Evolutionary conservation across 1,140 invertebrate species (phyloP).

Genomic region (Apis dorsata): DNA sequence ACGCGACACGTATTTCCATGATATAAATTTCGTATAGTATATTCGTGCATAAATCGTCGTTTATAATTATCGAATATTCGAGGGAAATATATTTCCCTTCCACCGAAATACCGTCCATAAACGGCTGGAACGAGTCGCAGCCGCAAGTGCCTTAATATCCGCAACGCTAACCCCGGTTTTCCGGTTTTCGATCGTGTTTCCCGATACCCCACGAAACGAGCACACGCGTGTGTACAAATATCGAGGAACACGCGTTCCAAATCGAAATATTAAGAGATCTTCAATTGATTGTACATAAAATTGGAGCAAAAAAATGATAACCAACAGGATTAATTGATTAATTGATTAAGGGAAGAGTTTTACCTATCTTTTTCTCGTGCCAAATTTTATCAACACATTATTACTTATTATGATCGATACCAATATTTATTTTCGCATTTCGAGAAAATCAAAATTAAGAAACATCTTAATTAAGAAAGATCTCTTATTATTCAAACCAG

Average conservation of each 20-base stretch:
- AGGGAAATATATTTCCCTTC: not conserved
- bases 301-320: too few relatives aligned
- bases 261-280: not conserved
- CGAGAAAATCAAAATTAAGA: too few relatives aligned
- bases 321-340: too few relatives aligned
- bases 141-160: conserved; percentile 40
- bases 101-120: not conserved
- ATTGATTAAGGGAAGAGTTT: too few relatives aligned
- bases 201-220: conserved; percentile 10
- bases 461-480: too few relatives aligned
- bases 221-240: not conserved
- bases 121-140: not conserved
- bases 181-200: not conserved
- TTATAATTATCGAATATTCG: conserved; percentile 11
- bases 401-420: too few relatives aligned
- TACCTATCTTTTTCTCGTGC: too few relatives aligned
- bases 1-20: too few relatives aligned
- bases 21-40: not conserved
- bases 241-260: not conserved
- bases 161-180: conserved; percentile 27
- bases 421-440: too few relatives aligned
- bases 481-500: too few relatives aligned
- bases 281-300: too few relatives aligned
- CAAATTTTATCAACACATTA: too few relatives aligned
- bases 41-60: not conserved